phyloP scores from a whole-genome alignment of 2,888 invertebrate genomes.

The Neoascia interrupta region DNA sequence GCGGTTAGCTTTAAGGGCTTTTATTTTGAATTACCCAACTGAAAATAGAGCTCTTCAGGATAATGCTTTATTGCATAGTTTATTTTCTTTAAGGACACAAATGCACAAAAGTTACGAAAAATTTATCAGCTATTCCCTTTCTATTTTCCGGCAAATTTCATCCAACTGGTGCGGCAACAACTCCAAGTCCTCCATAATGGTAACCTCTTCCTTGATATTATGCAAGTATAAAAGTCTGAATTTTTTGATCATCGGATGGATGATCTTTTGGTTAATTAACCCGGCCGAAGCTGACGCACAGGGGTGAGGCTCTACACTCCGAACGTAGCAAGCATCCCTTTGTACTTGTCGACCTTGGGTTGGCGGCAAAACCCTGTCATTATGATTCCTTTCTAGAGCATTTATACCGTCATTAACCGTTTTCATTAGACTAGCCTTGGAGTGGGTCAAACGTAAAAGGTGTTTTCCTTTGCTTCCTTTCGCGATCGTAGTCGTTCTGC shows the following conservation, averaged over 20 bases:
- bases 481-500: constrained; percentile 14
- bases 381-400: too few species aligned
- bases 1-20: too few species aligned
- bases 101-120: too few species aligned
- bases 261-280: constrained; percentile 73
- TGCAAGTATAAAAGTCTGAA: constrained; percentile 74
- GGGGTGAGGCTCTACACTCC: background rate
- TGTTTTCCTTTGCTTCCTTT: background rate
- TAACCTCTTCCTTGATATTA: constrained; percentile 74
- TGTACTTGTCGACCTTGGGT: background rate
- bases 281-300: constrained; percentile 65
- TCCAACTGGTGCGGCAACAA: constrained; percentile 72
- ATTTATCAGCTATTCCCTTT: constrained; percentile 18
- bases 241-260: constrained; percentile 75
- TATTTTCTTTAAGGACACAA: too few species aligned
- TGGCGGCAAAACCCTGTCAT: background rate
- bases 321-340: background rate
- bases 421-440: constrained; percentile 37
- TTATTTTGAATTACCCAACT: too few species aligned
- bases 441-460: constrained; percentile 1
- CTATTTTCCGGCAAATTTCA: constrained; percentile 69
- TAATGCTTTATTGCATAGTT: too few species aligned
- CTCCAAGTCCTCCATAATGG: constrained; percentile 75
- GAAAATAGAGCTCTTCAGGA: too few species aligned
- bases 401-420: constrained; percentile 18